phyloP scores from a whole-genome alignment of 2,888 invertebrate genomes.

The Ennomos erosarius region DNA sequence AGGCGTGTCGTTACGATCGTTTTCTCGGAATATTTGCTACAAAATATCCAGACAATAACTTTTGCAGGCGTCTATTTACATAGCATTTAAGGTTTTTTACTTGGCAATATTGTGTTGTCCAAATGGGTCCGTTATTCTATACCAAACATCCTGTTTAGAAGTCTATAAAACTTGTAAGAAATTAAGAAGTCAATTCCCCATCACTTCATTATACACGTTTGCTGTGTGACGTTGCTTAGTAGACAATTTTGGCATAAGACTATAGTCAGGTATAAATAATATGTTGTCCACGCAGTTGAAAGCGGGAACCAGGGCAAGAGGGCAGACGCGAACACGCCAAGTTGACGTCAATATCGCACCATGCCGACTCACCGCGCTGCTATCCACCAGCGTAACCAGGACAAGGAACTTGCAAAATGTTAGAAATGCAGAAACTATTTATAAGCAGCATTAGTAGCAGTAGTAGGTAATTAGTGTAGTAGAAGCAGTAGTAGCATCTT shows the following conservation, averaged over 20 bases:
- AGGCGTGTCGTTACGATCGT: slow-evolving; percentile 24
- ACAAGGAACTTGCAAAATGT: slow-evolving; percentile 36
- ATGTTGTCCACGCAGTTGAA: slow-evolving; percentile 52
- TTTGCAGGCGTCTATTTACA: slow-evolving; percentile 8
- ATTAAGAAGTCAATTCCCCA: too few relatives aligned
- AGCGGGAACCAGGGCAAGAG: slow-evolving; percentile 56
- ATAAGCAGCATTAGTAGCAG: too few relatives aligned
- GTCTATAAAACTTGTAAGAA: too few relatives aligned
- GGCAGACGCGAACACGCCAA: slow-evolving; percentile 41
- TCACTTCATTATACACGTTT: too few relatives aligned
- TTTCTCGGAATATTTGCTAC: slow-evolving; percentile 32
- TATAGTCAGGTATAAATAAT: slow-evolving; percentile 21
- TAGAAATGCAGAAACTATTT: slow-evolving; percentile 40
- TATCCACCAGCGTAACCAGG: slow-evolving; percentile 9
- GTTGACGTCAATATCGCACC: slow-evolving; percentile 43
- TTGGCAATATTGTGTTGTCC: too few relatives aligned
- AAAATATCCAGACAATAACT: slow-evolving; percentile 16
- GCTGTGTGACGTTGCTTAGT: background rate
- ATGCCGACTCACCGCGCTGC: slow-evolving; percentile 48
- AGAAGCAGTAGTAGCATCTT: too few relatives aligned
- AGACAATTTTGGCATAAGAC: slow-evolving; percentile 4
- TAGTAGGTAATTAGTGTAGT: too few relatives aligned
- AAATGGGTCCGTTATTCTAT: too few relatives aligned
- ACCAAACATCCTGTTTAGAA: too few relatives aligned
- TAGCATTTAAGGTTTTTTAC: too few relatives aligned